Conservation (phyloP, 2,888 invertebrate species). For the Bembecia ichneumoniformis region DNA sequence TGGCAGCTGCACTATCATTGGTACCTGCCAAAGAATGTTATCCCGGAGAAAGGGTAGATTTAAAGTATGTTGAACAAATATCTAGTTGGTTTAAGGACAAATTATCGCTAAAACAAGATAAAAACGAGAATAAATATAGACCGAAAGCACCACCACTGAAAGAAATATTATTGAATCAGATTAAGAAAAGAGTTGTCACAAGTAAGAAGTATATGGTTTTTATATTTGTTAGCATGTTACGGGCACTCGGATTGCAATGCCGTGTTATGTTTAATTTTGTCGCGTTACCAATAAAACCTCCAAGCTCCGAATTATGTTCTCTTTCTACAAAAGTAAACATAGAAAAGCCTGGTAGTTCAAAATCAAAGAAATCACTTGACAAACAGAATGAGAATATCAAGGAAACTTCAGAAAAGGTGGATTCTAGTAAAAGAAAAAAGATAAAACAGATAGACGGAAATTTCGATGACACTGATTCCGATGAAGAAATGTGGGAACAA, state of each 20-base stretch:
- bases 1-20: slow-evolving; percentile 79
- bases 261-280: slow-evolving; percentile 86
- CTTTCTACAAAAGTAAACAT: slow-evolving; percentile 61
- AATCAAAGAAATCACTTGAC: not conserved
- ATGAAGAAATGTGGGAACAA: slow-evolving; percentile 2
- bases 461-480: slow-evolving; percentile 34
- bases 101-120: slow-evolving; percentile 71
- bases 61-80: slow-evolving; percentile 83
- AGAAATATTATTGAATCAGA: slow-evolving; percentile 66
- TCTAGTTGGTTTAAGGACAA: slow-evolving; percentile 82
- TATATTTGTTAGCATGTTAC: slow-evolving; percentile 81
- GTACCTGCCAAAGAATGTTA: slow-evolving; percentile 82
- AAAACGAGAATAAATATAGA: slow-evolving; percentile 63
- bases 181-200: slow-evolving; percentile 74
- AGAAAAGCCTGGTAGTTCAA: slow-evolving; percentile 11
- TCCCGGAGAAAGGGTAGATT: slow-evolving; percentile 80
- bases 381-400: slow-evolving; percentile 11
- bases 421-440: slow-evolving; percentile 13
- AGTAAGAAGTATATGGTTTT: slow-evolving; percentile 80
- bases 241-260: slow-evolving; percentile 86
- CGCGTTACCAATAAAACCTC: slow-evolving; percentile 81
- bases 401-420: slow-evolving; percentile 12
- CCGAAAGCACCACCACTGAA: slow-evolving; percentile 60
- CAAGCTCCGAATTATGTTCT: slow-evolving; percentile 74
- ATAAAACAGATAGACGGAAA: slow-evolving; percentile 68